These are phyloP conservation scores for Platerodrilus igneus DNA, from an alignment of 2,888 invertebrate genomes.

Conservation along the genomic window DNA sequence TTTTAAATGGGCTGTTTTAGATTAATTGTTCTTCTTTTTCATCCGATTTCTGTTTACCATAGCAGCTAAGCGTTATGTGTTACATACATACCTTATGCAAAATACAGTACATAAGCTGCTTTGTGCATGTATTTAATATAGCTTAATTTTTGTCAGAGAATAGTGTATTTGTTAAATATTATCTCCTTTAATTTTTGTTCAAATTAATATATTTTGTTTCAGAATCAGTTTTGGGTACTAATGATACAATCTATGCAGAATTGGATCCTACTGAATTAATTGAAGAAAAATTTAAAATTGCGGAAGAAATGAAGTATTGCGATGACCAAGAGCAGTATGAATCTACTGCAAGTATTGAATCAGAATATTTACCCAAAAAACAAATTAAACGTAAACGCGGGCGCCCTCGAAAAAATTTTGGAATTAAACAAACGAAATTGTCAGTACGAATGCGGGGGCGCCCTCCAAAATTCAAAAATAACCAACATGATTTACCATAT, in stretches of 20 bases:
- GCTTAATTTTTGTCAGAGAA: too few relatives aligned
- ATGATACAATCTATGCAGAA: slow-evolving; percentile 20
- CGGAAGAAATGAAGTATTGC: slow-evolving; percentile 19
- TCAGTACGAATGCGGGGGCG: slow-evolving; percentile 30
- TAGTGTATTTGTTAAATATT: too few relatives aligned
- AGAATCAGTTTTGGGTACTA: slow-evolving; percentile 7
- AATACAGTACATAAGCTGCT: too few relatives aligned
- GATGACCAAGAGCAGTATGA: slow-evolving; percentile 1
- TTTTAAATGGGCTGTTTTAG: too few relatives aligned
- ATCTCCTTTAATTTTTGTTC: too few relatives aligned
- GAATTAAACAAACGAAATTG: slow-evolving; percentile 21
- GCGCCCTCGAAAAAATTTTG: slow-evolving; percentile 40
- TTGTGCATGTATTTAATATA: too few relatives aligned
- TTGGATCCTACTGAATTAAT: slow-evolving; percentile 22
- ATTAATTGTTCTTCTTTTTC: too few relatives aligned
- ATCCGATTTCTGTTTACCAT: too few relatives aligned
- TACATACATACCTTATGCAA: too few relatives aligned
- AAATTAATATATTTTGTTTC: slow-evolving; percentile 5
- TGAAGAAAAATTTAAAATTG: slow-evolving; percentile 21
- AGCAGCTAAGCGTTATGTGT: too few relatives aligned
- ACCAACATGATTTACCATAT: slow-evolving; percentile 26
- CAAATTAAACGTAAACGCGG: slow-evolving; percentile 37
- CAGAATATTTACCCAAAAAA: slow-evolving; percentile 42
- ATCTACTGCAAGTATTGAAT: slow-evolving; percentile 36
- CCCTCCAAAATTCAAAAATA: slow-evolving; percentile 30